Evolutionary conservation across 2,888 invertebrate genomes (phyloP).

Genomic region (Erebia ligea): DNA sequence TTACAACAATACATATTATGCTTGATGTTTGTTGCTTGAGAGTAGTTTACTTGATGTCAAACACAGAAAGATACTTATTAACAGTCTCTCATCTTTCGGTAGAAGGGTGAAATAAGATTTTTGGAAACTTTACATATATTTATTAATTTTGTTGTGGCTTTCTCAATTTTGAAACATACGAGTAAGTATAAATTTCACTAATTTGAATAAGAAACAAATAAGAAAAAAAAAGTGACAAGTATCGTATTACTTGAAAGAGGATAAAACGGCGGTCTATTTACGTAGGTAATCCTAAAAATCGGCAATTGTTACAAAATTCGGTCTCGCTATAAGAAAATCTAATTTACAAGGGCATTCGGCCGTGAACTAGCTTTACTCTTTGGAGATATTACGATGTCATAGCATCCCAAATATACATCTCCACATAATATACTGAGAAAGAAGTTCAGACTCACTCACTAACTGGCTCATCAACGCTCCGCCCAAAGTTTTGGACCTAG

Average conservation of each 20-base stretch:
- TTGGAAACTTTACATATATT: too few species aligned
- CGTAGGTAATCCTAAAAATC: conserved; percentile 26
- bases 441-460: too few species aligned
- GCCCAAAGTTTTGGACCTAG: too few species aligned
- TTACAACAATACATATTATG: too few species aligned
- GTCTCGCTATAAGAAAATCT: conserved; percentile 33
- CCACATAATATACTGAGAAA: too few species aligned
- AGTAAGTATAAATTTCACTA: too few species aligned
- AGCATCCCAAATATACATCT: conserved; percentile 23
- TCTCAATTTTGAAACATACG: too few species aligned
- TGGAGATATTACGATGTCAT: conserved; percentile 21
- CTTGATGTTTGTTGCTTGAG: too few species aligned
- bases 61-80: too few species aligned
- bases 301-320: conserved; percentile 24
- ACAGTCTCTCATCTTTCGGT: not conserved
- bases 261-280: conserved; percentile 13
- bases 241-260: not conserved
- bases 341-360: conserved; percentile 32
- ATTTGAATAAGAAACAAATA: not conserved
- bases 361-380: conserved; percentile 31
- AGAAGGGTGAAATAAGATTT: not conserved
- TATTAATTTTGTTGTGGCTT: too few species aligned
- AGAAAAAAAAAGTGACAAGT: not conserved
- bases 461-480: too few species aligned
- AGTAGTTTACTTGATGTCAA: too few species aligned